Evolutionary conservation across 2,113 vertebrate species (phyloP).

Genomic region (Phaethon lepturus): DNA sequence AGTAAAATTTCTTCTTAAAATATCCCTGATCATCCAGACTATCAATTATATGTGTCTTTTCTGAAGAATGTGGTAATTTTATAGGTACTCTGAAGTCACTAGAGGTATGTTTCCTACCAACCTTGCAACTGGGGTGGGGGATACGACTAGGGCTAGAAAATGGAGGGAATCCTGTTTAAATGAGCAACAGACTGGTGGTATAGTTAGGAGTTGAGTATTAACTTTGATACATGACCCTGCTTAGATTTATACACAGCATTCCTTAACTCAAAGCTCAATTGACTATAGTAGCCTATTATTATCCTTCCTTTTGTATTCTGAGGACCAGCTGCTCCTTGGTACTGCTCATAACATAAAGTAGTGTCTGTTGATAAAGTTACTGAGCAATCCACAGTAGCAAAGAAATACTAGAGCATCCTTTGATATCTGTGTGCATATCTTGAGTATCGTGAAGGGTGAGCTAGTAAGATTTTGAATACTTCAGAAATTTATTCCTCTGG

Average conservation of each 20-base stretch:
- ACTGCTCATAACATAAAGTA: background rate
- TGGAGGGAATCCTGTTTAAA: background rate
- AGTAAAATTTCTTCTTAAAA: background rate
- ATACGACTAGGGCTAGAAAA: background rate
- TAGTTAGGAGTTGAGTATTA: background rate
- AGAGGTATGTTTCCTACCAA: background rate
- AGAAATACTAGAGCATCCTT: background rate
- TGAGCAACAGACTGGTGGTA: background rate
- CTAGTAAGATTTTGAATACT: background rate
- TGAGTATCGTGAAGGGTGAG: background rate
- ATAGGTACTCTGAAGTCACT: background rate
- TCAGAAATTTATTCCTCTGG: background rate
- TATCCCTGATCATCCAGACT: background rate
- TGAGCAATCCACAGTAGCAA: background rate
- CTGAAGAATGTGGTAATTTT: background rate
- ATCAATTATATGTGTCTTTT: background rate
- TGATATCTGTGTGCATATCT: background rate
- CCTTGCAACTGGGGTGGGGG: background rate
- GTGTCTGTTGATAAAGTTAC: background rate
- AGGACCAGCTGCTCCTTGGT: background rate
- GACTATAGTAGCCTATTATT: background rate
- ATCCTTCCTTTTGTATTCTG: background rate
- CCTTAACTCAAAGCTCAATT: background rate
- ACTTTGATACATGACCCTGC: background rate
- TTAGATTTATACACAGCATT: background rate